Percentiles rank a stretch among this genome's conserved stretches.
Evolutionary conservation across 2,797 vertebrate species (phyloP).

Genomic region (Halcyon smyrnensis): DNA sequence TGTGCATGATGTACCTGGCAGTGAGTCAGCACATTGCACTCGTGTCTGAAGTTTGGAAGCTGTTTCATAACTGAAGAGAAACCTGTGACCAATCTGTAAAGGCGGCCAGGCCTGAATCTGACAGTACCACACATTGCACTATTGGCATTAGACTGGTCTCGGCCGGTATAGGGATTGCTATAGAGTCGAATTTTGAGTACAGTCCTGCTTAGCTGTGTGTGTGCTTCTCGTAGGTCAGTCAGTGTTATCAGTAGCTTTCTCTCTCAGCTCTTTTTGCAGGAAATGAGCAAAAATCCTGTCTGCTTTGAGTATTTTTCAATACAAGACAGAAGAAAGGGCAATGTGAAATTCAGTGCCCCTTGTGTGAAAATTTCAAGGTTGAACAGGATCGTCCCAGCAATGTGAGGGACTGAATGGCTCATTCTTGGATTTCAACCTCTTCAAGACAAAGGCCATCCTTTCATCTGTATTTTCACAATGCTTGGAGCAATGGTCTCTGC

Average conservation of each 20-base stretch:
- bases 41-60: not conserved
- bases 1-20: not conserved
- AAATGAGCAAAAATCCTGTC: conserved; percentile 24
- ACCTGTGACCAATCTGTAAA: not conserved
- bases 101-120: not conserved
- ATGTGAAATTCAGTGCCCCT: not conserved
- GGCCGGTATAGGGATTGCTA: not conserved
- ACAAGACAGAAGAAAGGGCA: not conserved
- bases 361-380: not conserved
- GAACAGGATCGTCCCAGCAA: not conserved
- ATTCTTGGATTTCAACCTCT: not conserved
- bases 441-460: not conserved
- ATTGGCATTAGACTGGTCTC: not conserved
- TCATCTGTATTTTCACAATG: not conserved
- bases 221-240: not conserved
- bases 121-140: not conserved
- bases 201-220: not conserved
- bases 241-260: not conserved
- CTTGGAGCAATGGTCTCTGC: not conserved
- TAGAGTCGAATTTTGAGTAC: not conserved
- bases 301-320: not conserved
- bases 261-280: not conserved
- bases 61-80: conserved; percentile 8
- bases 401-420: not conserved
- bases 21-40: not conserved